These are phyloP conservation scores for Hydractinia symbiolongicarpus DNA, from an alignment of 30 jellyfish, hydroid and myxozoan species.

Conservation along the genomic window DNA sequence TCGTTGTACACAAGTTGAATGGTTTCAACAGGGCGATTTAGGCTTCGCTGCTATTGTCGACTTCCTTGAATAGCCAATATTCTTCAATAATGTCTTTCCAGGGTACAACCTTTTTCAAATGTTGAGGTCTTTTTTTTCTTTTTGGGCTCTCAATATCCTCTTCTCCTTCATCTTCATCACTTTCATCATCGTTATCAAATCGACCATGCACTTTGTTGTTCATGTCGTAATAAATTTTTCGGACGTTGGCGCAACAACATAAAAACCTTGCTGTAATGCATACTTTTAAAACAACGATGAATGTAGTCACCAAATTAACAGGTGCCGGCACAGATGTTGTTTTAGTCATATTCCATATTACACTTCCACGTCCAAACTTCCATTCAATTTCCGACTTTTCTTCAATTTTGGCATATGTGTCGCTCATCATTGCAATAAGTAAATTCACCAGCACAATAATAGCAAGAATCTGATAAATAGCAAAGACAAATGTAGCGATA, in stretches of 20 bases:
- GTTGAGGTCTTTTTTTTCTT: not conserved
- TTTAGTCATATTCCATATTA: slow-evolving; percentile 89
- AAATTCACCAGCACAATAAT: slow-evolving; percentile 73
- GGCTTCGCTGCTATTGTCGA: not conserved
- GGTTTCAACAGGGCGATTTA: no score
- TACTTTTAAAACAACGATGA: slow-evolving; percentile 44
- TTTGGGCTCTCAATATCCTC: not conserved
- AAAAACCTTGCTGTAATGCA: not conserved
- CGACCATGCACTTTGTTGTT: slow-evolving; percentile 7
- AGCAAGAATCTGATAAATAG: slow-evolving; percentile 66
- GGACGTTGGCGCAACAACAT: slow-evolving; percentile 19
- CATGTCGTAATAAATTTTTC: slow-evolving; percentile 17
- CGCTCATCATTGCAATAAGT: slow-evolving; percentile 96
- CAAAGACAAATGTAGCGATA: slow-evolving; percentile 64
- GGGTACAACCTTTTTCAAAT: slow-evolving; percentile 3
- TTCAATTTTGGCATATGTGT: slow-evolving; percentile 80
- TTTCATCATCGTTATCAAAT: not conserved
- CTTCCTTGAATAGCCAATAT: not conserved
- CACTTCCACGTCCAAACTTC: slow-evolving; percentile 92
- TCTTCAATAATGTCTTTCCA: not conserved
- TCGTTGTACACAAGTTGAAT: no score
- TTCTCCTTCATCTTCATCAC: not conserved
- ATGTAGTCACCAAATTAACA: slow-evolving; percentile 9
- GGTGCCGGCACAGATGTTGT: slow-evolving; percentile 87
- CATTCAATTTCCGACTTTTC: slow-evolving; percentile 91